Evolutionary conservation across 2,888 invertebrate genomes (phyloP).

Genomic region (Conchocele bisecta): DNA sequence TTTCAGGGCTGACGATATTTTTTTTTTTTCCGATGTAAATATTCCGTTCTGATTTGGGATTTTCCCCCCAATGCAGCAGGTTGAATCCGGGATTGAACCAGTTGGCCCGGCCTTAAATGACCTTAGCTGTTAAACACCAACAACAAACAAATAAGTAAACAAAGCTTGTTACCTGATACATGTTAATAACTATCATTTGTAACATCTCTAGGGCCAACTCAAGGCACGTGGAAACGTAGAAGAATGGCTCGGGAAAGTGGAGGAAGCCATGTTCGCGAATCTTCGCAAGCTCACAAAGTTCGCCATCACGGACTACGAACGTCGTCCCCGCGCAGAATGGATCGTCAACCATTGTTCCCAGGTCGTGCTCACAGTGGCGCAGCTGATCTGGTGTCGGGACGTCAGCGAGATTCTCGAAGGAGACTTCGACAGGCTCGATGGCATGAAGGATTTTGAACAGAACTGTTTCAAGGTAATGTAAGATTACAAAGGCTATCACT

Average conservation of each 20-base stretch:
- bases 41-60: too few relatives aligned
- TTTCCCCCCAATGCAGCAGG: too few relatives aligned
- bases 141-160: too few relatives aligned
- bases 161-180: too few relatives aligned
- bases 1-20: too few relatives aligned
- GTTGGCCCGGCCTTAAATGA: too few relatives aligned
- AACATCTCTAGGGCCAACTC: too few relatives aligned
- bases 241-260: slow-evolving; percentile 95
- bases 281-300: slow-evolving; percentile 90
- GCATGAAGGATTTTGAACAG: slow-evolving; percentile 87
- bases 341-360: slow-evolving; percentile 90
- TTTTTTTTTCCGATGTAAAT: too few relatives aligned
- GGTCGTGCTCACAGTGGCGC: slow-evolving; percentile 92
- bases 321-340: slow-evolving; percentile 88
- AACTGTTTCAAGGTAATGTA: slow-evolving; percentile 86
- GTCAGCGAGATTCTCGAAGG: slow-evolving; percentile 89
- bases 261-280: slow-evolving; percentile 93
- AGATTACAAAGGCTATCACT: too few relatives aligned
- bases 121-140: too few relatives aligned
- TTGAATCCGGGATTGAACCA: too few relatives aligned
- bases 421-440: slow-evolving; percentile 84
- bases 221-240: slow-evolving; percentile 91
- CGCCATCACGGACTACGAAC: slow-evolving; percentile 88
- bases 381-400: slow-evolving; percentile 93
- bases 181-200: too few relatives aligned